Evolutionary conservation across 2,888 invertebrate genomes (phyloP).

Genomic region (Parnassius orleans): DNA sequence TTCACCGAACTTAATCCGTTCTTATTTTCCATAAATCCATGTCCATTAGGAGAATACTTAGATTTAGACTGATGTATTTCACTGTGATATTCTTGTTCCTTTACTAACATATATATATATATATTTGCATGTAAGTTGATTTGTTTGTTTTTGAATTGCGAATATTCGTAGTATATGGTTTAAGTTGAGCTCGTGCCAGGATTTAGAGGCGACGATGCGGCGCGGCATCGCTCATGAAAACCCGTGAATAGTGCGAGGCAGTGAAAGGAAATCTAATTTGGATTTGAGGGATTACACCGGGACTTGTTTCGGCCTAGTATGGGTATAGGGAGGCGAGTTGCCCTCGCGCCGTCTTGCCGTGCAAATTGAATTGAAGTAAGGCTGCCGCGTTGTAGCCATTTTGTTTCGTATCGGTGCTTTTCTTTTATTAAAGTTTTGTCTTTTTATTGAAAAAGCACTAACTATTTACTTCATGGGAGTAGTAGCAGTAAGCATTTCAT

Average conservation of each 20-base stretch:
- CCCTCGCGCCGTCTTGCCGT: slow-evolving; percentile 50
- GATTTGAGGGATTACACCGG: slow-evolving; percentile 77
- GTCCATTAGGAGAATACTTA: not conserved
- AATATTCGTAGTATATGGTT: slow-evolving; percentile 7
- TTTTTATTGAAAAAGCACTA: not conserved
- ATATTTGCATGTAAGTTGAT: too few species aligned
- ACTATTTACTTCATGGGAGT: too few species aligned
- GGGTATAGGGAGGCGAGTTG: slow-evolving; percentile 46
- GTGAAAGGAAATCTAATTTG: slow-evolving; percentile 80
- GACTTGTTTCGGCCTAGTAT: slow-evolving; percentile 77
- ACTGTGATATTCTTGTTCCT: too few species aligned
- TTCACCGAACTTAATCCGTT: slow-evolving; percentile 20
- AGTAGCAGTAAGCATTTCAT: too few species aligned
- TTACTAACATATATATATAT: too few species aligned
- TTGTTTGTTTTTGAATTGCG: slow-evolving; percentile 53
- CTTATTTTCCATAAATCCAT: slow-evolving; percentile 21
- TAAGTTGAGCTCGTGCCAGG: slow-evolving; percentile 51
- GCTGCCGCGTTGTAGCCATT: slow-evolving; percentile 46
- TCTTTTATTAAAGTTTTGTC: not conserved
- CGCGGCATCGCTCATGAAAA: slow-evolving; percentile 31
- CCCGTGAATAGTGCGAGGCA: slow-evolving; percentile 71
- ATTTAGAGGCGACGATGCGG: slow-evolving; percentile 43
- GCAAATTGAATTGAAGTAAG: slow-evolving; percentile 66
- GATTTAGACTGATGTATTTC: too few species aligned
- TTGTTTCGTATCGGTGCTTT: slow-evolving; percentile 28